A percentile compares a stretch with the other conserved stretches of the same genome.
phyloP scores from a whole-genome alignment of 2,888 invertebrate genomes.

The Agriopis leucophaearia region DNA sequence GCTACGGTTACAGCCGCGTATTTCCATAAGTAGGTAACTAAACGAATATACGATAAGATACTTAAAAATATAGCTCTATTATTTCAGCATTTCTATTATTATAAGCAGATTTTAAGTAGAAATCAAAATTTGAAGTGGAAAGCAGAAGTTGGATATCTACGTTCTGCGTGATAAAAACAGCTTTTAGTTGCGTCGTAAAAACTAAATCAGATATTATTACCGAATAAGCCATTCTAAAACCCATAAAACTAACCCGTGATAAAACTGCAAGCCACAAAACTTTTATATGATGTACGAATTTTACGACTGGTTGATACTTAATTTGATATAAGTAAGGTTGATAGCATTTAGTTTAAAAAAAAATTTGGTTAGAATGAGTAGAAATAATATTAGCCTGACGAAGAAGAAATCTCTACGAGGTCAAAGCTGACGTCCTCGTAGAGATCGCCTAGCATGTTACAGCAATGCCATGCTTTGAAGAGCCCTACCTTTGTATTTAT shows the following conservation, averaged over 20 bases:
- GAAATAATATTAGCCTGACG: neutral
- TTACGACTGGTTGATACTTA: conserved; percentile 31
- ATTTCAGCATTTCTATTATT: too few relatives aligned
- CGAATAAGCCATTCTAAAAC: conserved; percentile 42
- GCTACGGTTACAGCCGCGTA: too few relatives aligned
- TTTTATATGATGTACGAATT: conserved; percentile 37
- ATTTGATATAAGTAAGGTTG: neutral
- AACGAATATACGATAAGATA: neutral
- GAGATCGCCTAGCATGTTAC: too few relatives aligned
- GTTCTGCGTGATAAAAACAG: conserved; percentile 29
- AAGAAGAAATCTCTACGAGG: too few relatives aligned
- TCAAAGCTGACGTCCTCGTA: too few relatives aligned
- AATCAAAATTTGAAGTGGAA: neutral
- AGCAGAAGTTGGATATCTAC: conserved; percentile 2
- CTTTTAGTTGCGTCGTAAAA: conserved; percentile 35
- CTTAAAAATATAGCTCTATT: too few relatives aligned
- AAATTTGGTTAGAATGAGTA: neutral
- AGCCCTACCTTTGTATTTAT: too few relatives aligned
- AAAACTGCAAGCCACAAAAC: conserved; percentile 37
- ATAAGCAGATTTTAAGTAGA: neutral
- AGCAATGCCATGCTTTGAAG: too few relatives aligned
- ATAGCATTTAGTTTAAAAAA: neutral
- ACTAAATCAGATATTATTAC: conserved; percentile 40
- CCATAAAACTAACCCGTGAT: conserved; percentile 43
- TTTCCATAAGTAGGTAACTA: neutral